Evolutionary conservation across 2,888 invertebrate species (phyloP).

Genomic region (Incurvaria masculella): DNA sequence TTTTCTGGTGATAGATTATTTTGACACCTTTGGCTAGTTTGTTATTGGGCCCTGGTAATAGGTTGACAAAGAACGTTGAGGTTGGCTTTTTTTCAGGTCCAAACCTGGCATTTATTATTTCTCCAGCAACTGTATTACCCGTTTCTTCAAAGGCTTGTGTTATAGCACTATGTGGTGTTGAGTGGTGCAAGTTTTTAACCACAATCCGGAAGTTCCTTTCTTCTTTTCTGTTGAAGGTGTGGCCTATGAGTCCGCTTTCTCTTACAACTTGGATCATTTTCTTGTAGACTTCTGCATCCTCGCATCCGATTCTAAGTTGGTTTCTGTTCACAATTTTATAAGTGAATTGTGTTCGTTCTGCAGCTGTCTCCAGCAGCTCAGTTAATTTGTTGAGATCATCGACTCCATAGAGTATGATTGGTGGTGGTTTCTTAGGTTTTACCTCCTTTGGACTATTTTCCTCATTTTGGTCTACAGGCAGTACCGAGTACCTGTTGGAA

Average conservation of each 20-base stretch:
- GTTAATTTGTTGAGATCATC: background rate
- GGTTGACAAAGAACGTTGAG: conserved; percentile 2
- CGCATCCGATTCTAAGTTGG: background rate
- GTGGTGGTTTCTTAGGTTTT: conserved; percentile 12
- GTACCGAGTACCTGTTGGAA: background rate
- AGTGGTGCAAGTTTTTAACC: conserved; percentile 10
- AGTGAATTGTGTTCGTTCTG: background rate
- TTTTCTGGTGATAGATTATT: background rate
- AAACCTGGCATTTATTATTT: conserved; percentile 4
- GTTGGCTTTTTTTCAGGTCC: background rate
- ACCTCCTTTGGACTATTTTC: background rate
- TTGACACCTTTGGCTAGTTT: background rate
- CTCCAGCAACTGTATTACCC: background rate
- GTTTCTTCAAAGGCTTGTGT: background rate
- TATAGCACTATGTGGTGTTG: conserved; percentile 1
- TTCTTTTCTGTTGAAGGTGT: conserved; percentile 1
- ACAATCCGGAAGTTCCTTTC: conserved; percentile 5
- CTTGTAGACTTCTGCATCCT: background rate
- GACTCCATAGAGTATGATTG: conserved; percentile 26
- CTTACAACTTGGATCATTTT: background rate
- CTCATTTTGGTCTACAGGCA: background rate
- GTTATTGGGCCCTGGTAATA: conserved; percentile 1
- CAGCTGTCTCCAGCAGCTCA: background rate
- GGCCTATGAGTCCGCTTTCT: background rate
- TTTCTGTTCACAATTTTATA: background rate